Conservation (phyloP, 2,113 vertebrate species). For the Macroglossus sobrinus region DNA sequence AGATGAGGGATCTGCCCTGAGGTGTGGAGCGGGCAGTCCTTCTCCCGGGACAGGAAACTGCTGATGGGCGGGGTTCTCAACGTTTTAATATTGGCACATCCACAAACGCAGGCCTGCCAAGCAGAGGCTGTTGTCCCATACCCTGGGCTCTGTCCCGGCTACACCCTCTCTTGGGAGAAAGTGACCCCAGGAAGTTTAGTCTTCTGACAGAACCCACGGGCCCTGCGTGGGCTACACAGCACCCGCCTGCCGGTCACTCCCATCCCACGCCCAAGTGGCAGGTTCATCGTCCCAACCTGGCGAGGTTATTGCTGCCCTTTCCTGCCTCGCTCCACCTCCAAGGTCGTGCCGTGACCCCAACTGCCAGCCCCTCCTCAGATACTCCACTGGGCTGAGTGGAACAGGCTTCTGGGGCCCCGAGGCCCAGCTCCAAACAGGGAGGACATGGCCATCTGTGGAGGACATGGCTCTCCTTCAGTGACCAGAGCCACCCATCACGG, state of each 20-base stretch:
- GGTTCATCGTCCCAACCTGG: background rate
- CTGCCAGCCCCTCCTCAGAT: background rate
- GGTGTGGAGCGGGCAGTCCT: background rate
- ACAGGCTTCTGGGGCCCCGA: background rate
- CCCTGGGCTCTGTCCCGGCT: background rate
- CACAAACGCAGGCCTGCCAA: background rate
- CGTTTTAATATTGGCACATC: background rate
- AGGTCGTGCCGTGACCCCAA: background rate
- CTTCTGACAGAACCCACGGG: background rate
- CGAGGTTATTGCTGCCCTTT: rapidly evolving
- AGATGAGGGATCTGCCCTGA: background rate
- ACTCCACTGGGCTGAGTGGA: background rate
- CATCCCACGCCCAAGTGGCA: background rate
- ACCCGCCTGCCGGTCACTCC: background rate
- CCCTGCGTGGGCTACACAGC: too few species aligned
- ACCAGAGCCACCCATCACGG: background rate
- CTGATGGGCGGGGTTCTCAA: background rate
- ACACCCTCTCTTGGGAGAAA: background rate
- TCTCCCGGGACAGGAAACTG: background rate
- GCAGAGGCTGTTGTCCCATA: background rate
- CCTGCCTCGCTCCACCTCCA: background rate
- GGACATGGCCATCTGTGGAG: too few species aligned
- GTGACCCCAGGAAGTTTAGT: background rate
- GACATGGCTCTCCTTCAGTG: too few species aligned
- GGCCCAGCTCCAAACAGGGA: background rate